Percentiles rank a stretch among this genome's conserved stretches.
phyloP scores from a whole-genome alignment of 2,888 invertebrate genomes.

The Sphecodes monilicornis region DNA sequence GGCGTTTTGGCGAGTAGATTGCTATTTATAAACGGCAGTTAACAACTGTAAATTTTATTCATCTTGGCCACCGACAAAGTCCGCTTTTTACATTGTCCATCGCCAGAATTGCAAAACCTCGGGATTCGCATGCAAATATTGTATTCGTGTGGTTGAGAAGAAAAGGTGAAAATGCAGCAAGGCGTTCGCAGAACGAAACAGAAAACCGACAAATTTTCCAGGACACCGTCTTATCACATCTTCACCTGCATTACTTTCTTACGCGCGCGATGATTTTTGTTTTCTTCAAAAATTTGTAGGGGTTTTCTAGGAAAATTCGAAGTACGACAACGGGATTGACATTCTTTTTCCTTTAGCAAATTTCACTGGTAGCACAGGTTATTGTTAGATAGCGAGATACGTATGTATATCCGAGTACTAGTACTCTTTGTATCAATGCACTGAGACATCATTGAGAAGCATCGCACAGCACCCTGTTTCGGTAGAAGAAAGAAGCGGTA shows the following conservation, averaged over 20 bases:
- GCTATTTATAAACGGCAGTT: conserved; percentile 40
- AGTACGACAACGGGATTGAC: conserved; percentile 20
- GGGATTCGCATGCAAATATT: background rate
- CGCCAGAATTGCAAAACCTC: background rate
- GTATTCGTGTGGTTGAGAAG: conserved; percentile 15
- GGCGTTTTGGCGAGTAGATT: conserved; percentile 39
- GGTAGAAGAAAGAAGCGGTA: conserved; percentile 44
- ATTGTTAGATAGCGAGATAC: background rate
- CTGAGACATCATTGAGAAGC: conserved; percentile 8
- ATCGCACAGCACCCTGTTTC: conserved; percentile 40
- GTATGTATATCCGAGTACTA: conserved; percentile 20
- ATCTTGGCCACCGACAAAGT: background rate
- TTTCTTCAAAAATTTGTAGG: background rate
- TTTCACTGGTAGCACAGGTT: conserved; percentile 23
- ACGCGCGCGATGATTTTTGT: conserved; percentile 34
- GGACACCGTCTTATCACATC: conserved; percentile 1
- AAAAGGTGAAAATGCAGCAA: background rate
- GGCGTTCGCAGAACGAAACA: conserved; percentile 3
- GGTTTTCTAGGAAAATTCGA: background rate
- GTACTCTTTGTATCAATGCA: conserved; percentile 50
- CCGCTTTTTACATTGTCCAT: background rate
- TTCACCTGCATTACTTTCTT: conserved; percentile 44
- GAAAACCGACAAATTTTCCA: background rate
- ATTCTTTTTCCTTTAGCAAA: conserved; percentile 28
- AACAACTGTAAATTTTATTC: conserved; percentile 43